Evolutionary conservation across 2,113 vertebrate genomes (phyloP), one percentile per base, ranked within the genome.

Genomic region (Stictonetta naevosa): DNA sequence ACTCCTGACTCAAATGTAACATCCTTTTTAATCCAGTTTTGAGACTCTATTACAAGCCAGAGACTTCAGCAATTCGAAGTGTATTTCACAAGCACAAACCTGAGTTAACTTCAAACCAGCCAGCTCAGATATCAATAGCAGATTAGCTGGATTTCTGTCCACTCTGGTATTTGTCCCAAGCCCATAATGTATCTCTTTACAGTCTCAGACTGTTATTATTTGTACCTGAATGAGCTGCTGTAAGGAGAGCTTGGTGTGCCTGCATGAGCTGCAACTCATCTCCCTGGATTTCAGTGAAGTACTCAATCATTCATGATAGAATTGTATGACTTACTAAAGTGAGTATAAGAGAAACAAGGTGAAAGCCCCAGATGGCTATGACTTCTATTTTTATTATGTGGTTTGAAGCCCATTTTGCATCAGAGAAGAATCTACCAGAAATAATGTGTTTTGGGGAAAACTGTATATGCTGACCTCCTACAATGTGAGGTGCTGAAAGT

Each of bases 1-100:
- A 23, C 1, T 5, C 12, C 25, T 34, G 59, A n/a, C 19, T 3
- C 29, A 13, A 13, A n/a, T 1, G 4, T 26, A 33, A 5, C 8
- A 53, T 38, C 52, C 6, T 74, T 52, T 26, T 56, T 18, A 33
- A 17, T 63, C 13, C 25, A 46, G 11, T 40, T 63, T 83, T 73
- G 66, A 87, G 34, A 77, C 11, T 62, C 36, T 34, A 48, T 42
- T 38, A 52, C 8, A 83, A 53, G 22, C 12, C 55, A 63, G 18
- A 8, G 13, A 73, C 11, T 79, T 76, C 46, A 76, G 25, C 48
- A 67, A 14, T 56, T 56, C 11, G 63, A 38, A 11, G 2, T n/a
- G 0, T 52, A 15, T n/a, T 23, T 75, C 9, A n/a, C 6, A 23
- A 79, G 31, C 22, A 23, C 15, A 79, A 86, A 42, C 15, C 40